Evolutionary conservation across 1,140 invertebrate species (phyloP).

Genomic region (Tachypleus tridentatus): DNA sequence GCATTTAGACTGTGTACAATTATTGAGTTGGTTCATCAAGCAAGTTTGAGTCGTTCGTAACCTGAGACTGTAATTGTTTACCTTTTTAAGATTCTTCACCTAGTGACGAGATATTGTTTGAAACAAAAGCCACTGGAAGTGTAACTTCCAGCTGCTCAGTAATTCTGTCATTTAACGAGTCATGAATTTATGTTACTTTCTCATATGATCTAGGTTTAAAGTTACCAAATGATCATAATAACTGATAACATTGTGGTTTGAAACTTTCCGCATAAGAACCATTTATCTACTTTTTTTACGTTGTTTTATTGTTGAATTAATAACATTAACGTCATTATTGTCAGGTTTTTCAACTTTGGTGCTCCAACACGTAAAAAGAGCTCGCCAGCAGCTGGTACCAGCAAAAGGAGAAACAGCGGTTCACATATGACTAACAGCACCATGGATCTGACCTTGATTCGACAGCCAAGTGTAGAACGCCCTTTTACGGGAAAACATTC

Average conservation of each 20-base stretch:
- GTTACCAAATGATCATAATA: neutral
- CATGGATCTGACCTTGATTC: neutral
- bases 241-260: neutral
- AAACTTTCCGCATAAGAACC: too few relatives aligned
- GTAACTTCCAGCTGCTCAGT: too few relatives aligned
- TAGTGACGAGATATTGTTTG: too few relatives aligned
- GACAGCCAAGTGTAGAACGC: neutral
- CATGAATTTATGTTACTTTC: neutral
- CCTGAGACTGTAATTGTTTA: too few relatives aligned
- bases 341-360: slow-evolving; percentile 77
- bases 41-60: too few relatives aligned
- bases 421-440: slow-evolving; percentile 25
- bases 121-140: too few relatives aligned
- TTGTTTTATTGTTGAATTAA: neutral
- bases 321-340: slow-evolving; percentile 17
- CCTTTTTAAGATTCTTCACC: too few relatives aligned
- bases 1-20: too few relatives aligned
- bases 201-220: neutral
- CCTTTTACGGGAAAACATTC: slow-evolving; percentile 29
- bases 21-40: too few relatives aligned
- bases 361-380: slow-evolving; percentile 51
- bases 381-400: too few relatives aligned
- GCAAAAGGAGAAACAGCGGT: slow-evolving; percentile 10
- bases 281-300: too few relatives aligned
- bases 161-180: too few relatives aligned